These are phyloP conservation scores for Carpatolechia fugitivella DNA, from an alignment of 2,888 invertebrate species.

Conservation along the genomic window DNA sequence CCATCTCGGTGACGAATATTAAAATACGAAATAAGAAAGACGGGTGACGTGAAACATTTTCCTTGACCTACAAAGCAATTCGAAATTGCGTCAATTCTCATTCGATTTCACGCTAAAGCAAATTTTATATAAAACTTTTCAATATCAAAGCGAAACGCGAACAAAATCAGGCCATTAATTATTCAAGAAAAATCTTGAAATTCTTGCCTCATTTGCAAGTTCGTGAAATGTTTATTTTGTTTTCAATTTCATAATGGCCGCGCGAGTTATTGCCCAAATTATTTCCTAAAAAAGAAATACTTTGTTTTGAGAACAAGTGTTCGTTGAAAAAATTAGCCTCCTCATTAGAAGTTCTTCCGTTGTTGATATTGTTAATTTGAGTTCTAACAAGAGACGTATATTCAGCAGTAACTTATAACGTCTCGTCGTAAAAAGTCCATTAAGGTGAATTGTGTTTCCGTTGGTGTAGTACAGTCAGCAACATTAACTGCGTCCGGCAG, in stretches of 20 bases:
- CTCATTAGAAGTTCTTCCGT: neutral
- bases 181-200: constrained; percentile 31
- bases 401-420: constrained; percentile 12
- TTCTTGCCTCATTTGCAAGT: constrained; percentile 26
- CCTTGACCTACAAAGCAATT: constrained; percentile 24
- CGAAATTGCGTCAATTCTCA: constrained; percentile 27
- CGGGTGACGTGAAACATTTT: constrained; percentile 15
- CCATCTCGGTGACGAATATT: neutral
- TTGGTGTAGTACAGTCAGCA: neutral
- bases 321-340: neutral
- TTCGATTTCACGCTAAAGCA: constrained; percentile 27
- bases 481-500: constrained; percentile 4
- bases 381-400: constrained; percentile 1
- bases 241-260: constrained; percentile 16
- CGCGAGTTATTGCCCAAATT: constrained; percentile 3
- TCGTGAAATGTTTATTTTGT: constrained; percentile 32
- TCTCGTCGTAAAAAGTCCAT: constrained; percentile 17
- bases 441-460: constrained; percentile 17
- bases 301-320: neutral
- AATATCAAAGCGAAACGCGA: constrained; percentile 27
- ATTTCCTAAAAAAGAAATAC: neutral
- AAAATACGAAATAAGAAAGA: constrained; percentile 18
- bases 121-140: constrained; percentile 31
- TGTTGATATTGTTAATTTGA: constrained; percentile 6
- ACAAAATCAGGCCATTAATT: constrained; percentile 29